Evolutionary conservation across 2,888 invertebrate species (phyloP).

Genomic region (Pelosia muscerda): DNA sequence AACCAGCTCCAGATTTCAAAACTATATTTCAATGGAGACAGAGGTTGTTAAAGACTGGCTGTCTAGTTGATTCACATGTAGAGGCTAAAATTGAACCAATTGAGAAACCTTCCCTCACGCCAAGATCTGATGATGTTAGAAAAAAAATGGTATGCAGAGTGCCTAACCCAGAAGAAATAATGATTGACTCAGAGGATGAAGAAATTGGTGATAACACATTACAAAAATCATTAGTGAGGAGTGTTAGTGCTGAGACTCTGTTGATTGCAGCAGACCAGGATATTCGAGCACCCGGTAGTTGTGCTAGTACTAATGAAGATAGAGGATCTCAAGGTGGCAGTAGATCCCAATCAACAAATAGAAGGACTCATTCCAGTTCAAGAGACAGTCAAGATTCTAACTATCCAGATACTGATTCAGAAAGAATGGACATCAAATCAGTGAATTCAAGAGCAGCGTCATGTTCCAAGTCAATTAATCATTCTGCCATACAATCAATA

Average conservation of each 20-base stretch:
- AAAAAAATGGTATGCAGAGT: constrained; percentile 53
- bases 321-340: constrained; percentile 61
- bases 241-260: constrained; percentile 75
- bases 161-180: constrained; percentile 80
- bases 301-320: constrained; percentile 62
- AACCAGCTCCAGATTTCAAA: constrained; percentile 83
- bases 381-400: constrained; percentile 72
- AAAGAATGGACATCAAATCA: constrained; percentile 53
- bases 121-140: constrained; percentile 15
- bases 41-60: constrained; percentile 74
- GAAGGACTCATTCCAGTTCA: constrained; percentile 70
- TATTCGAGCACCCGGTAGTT: constrained; percentile 53
- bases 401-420: constrained; percentile 72
- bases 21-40: constrained; percentile 83
- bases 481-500: constrained; percentile 52
- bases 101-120: constrained; percentile 26
- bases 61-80: constrained; percentile 75
- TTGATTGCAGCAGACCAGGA: constrained; percentile 62
- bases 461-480: constrained; percentile 40
- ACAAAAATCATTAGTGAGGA: constrained; percentile 55
- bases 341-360: constrained; percentile 64
- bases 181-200: constrained; percentile 70
- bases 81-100: constrained; percentile 44
- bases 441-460: constrained; percentile 42
- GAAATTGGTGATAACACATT: constrained; percentile 54